Evolutionary conservation across 2,888 invertebrate species (phyloP).

Genomic region (Drosophila birchii): DNA sequence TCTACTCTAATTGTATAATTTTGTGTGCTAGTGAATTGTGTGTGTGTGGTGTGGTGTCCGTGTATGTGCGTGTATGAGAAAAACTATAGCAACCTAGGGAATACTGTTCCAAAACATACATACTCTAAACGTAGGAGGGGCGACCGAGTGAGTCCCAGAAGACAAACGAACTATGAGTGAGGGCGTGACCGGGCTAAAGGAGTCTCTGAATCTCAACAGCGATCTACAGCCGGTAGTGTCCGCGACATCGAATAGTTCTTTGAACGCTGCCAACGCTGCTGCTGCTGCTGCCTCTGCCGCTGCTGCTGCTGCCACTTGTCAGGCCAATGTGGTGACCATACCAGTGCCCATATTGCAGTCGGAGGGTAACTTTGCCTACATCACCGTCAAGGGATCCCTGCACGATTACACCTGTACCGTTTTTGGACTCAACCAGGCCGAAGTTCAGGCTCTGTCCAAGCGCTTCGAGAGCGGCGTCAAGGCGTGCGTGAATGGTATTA

Average conservation of each 20-base stretch:
- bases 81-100: slow-evolving; percentile 69
- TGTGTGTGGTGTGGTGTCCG: slow-evolving; percentile 13
- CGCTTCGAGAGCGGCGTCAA: slow-evolving; percentile 88
- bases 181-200: slow-evolving; percentile 52
- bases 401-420: slow-evolving; percentile 90
- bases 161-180: slow-evolving; percentile 48
- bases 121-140: slow-evolving; percentile 38
- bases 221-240: slow-evolving; percentile 42
- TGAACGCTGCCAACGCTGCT: slow-evolving; percentile 32
- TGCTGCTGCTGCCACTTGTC: slow-evolving; percentile 27
- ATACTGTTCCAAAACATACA: slow-evolving; percentile 43
- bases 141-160: slow-evolving; percentile 18
- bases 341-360: slow-evolving; percentile 84
- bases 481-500: slow-evolving; percentile 89
- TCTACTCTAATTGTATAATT: slow-evolving; percentile 41
- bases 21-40: slow-evolving; percentile 34
- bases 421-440: slow-evolving; percentile 90
- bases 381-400: slow-evolving; percentile 92
- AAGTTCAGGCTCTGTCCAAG: slow-evolving; percentile 89
- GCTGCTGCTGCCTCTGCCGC: slow-evolving; percentile 4
- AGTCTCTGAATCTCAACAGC: slow-evolving; percentile 55
- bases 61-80: slow-evolving; percentile 27
- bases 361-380: slow-evolving; percentile 89
- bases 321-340: slow-evolving; percentile 84
- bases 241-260: slow-evolving; percentile 54